Conservation (phyloP, 2,888 invertebrate species). For the Criorhina ranunculi region DNA sequence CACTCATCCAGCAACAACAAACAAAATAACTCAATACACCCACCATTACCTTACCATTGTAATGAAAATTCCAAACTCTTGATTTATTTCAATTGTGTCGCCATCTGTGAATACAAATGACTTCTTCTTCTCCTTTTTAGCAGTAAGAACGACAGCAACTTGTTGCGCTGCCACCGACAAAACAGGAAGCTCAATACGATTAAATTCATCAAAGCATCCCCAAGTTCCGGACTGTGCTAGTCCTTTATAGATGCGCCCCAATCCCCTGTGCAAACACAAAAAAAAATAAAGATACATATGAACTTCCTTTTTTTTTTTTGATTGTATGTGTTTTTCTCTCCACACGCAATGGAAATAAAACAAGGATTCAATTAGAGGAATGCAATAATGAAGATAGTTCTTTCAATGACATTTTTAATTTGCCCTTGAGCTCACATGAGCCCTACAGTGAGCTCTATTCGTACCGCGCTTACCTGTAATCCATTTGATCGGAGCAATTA, state of each 20-base stretch:
- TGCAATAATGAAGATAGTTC: slow-evolving; percentile 62
- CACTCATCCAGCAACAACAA: no score
- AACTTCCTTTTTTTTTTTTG: slow-evolving; percentile 29
- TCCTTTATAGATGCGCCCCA: slow-evolving; percentile 98
- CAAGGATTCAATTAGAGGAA: slow-evolving; percentile 69
- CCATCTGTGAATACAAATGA: slow-evolving; percentile 97
- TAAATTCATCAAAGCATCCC: slow-evolving; percentile 99
- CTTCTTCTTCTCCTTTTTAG: slow-evolving; percentile 97
- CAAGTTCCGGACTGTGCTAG: slow-evolving; percentile 97
- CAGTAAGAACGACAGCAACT: slow-evolving; percentile 95
- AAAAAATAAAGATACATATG: slow-evolving; percentile 63
- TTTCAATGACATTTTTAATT: slow-evolving; percentile 65
- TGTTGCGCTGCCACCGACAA: slow-evolving; percentile 98
- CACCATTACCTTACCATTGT: slow-evolving; percentile 91
- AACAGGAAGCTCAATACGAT: slow-evolving; percentile 97
- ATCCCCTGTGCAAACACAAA: slow-evolving; percentile 87
- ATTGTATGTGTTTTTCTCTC: not conserved
- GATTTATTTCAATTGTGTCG: slow-evolving; percentile 95
- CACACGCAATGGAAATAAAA: slow-evolving; percentile 24
- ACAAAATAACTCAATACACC: not conserved
- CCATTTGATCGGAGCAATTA: slow-evolving; percentile 99
- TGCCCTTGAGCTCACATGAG: slow-evolving; percentile 46
- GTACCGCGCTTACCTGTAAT: slow-evolving; percentile 88
- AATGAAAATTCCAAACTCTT: slow-evolving; percentile 98
- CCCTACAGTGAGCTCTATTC: not conserved